phyloP scores from a whole-genome alignment of 2,888 invertebrate species.

The Rambutsinella grinnellia region DNA sequence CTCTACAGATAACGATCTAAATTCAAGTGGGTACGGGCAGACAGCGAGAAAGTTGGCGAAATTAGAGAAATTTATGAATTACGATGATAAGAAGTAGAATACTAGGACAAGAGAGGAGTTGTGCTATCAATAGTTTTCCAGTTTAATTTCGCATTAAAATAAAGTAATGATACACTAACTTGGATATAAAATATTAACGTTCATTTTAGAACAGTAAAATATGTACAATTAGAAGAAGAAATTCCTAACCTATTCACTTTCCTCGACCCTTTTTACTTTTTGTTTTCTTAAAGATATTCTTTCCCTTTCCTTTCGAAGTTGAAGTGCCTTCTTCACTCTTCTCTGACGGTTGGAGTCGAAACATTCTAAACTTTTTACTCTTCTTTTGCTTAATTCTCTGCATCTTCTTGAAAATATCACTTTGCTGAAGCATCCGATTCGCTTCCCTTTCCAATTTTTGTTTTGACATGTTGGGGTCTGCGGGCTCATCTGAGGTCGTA shows the following conservation, averaged over 20 bases:
- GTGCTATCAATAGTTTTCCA: too few relatives aligned
- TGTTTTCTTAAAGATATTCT: not conserved
- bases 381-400: constrained; percentile 60
- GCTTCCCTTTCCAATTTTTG: constrained; percentile 53
- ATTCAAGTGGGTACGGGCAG: too few relatives aligned
- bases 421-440: constrained; percentile 60
- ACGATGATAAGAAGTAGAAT: too few relatives aligned
- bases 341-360: constrained; percentile 31
- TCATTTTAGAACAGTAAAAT: too few relatives aligned
- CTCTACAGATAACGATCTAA: too few relatives aligned
- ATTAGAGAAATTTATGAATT: constrained; percentile 34
- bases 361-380: constrained; percentile 56
- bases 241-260: too few relatives aligned
- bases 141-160: too few relatives aligned
- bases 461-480: constrained; percentile 22
- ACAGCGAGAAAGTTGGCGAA: constrained; percentile 34
- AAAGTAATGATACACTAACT: too few relatives aligned
- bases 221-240: too few relatives aligned
- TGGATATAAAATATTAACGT: too few relatives aligned
- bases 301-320: constrained; percentile 3
- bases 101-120: too few relatives aligned
- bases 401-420: constrained; percentile 60
- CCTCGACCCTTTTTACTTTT: not conserved
- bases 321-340: constrained; percentile 12
- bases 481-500: not conserved